These are phyloP conservation scores for Heterodera carotae DNA, from an alignment of 1,140 invertebrate species.

Conservation along the genomic window DNA sequence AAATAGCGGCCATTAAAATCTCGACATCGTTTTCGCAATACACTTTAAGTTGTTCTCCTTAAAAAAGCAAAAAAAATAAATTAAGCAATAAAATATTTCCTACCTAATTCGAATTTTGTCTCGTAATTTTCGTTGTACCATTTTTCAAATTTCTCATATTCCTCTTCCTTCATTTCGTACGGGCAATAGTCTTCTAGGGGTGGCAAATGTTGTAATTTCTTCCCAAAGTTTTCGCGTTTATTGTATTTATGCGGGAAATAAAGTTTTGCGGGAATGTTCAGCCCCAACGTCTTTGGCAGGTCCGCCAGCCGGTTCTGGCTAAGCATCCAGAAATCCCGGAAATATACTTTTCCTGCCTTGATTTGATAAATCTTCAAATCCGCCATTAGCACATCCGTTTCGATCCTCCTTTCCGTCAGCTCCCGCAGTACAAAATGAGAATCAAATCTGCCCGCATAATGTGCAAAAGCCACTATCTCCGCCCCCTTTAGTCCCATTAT, in stretches of 20 bases:
- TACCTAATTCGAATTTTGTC: not conserved
- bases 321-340: not conserved
- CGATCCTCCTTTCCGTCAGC: not conserved
- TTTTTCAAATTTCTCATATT: not conserved
- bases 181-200: not conserved
- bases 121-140: conserved; percentile 6
- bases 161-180: not conserved
- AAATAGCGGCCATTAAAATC: not conserved
- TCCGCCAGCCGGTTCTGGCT: not conserved
- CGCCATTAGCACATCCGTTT: not conserved
- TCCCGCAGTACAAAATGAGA: not conserved
- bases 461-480: not conserved
- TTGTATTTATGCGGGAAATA: not conserved
- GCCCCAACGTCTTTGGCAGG: not conserved
- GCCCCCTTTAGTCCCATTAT: not conserved
- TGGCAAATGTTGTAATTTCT: not conserved
- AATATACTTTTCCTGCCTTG: too few species aligned
- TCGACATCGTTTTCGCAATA: conserved; percentile 8
- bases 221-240: not conserved
- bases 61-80: not conserved
- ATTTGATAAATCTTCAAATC: too few species aligned
- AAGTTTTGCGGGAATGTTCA: not conserved
- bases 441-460: conserved; percentile 10
- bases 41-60: not conserved
- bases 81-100: not conserved